A percentile compares a stretch with the other conserved stretches of the same genome.
phyloP scores from a whole-genome alignment of 2,113 vertebrate genomes.

The Equus przewalskii region DNA sequence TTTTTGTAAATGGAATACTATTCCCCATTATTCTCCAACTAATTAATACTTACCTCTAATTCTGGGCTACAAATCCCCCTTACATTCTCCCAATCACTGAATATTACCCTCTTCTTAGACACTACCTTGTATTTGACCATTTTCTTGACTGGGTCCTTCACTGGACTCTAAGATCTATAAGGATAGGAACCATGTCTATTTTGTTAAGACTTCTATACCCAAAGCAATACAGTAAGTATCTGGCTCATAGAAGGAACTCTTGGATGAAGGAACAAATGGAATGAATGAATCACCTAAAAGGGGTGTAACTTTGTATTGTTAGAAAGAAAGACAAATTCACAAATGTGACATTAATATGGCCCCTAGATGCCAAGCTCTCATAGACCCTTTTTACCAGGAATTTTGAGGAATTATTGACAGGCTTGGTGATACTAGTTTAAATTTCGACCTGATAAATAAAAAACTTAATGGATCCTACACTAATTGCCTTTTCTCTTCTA shows the following conservation, averaged over 20 bases:
- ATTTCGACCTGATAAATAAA: constrained; percentile 46
- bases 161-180: not conserved
- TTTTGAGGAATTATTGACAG: constrained; percentile 16
- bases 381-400: not conserved
- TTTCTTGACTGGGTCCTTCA: not conserved
- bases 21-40: not conserved
- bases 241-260: not conserved
- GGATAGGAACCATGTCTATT: not conserved
- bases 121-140: not conserved
- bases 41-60: not conserved
- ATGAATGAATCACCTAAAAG: not conserved
- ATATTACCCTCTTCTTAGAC: not conserved
- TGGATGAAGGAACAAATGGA: not conserved
- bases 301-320: not conserved
- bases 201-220: not conserved
- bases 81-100: not conserved
- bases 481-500: constrained; percentile 57
- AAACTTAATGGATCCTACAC: not conserved
- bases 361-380: not conserved
- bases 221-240: constrained; percentile 5
- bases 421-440: constrained; percentile 6
- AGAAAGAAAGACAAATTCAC: not conserved
- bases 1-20: not conserved
- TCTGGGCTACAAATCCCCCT: not conserved
- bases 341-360: not conserved